These are phyloP conservation scores for Dasypogon diadema DNA, from an alignment of 2,888 invertebrate genomes.

Conservation along the genomic window DNA sequence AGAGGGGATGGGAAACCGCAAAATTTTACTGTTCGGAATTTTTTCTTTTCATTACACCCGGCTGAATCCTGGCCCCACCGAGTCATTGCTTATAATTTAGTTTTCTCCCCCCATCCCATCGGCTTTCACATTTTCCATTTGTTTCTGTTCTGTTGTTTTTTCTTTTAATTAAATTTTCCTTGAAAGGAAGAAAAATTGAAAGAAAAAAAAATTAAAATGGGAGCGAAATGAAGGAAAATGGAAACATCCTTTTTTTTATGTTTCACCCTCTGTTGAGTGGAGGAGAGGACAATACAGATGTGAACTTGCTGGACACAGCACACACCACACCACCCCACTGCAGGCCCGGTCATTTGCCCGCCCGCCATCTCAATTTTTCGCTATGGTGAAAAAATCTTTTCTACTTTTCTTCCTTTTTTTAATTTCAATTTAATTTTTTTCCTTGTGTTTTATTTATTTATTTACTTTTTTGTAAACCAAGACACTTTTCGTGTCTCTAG, in stretches of 20 bases:
- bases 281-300: constrained; percentile 48
- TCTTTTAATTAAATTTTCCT: constrained; percentile 52
- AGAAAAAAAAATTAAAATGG: constrained; percentile 35
- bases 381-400: constrained; percentile 42
- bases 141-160: constrained; percentile 43
- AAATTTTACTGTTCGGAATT: constrained; percentile 48
- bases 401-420: constrained; percentile 45
- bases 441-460: constrained; percentile 31
- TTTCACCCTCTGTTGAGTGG: constrained; percentile 27
- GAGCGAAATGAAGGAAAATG: constrained; percentile 36
- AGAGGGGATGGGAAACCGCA: constrained; percentile 29
- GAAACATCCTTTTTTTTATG: constrained; percentile 52
- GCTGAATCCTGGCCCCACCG: not conserved
- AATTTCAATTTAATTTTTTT: constrained; percentile 50
- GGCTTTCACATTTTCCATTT: constrained; percentile 39
- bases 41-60: constrained; percentile 29
- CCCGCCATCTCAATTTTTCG: constrained; percentile 42
- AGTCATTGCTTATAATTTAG: constrained; percentile 50
- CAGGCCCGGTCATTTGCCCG: not conserved
- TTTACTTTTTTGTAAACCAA: constrained; percentile 30
- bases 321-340: not conserved
- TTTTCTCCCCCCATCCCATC: constrained; percentile 30
- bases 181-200: constrained; percentile 52
- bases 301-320: constrained; percentile 40
- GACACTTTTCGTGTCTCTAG: constrained; percentile 4